Percentiles rank a stretch among this genome's conserved stretches.
phyloP scores from a whole-genome alignment of 2,113 vertebrate genomes.

The Myodes glareolus region DNA sequence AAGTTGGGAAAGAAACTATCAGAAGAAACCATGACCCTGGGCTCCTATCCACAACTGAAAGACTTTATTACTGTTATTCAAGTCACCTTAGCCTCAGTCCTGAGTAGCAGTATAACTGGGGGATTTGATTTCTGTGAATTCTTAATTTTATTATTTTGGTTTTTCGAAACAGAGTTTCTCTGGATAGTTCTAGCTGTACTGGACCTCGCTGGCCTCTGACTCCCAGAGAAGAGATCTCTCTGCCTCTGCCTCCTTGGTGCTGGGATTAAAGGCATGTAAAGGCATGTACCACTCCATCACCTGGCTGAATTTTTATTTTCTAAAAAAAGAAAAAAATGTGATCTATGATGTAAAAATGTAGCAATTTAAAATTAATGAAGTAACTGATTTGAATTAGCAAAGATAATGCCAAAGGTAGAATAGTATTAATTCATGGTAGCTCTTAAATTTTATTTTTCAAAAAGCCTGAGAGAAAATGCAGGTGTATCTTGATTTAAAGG shows the following conservation, averaged over 20 bases:
- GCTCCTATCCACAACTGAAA: not conserved
- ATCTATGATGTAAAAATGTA: not conserved
- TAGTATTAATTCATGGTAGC: not conserved
- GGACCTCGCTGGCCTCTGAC: not conserved
- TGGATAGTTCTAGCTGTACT: not conserved
- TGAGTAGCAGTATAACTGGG: not conserved
- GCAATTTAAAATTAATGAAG: conserved; percentile 32
- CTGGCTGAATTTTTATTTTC: not conserved
- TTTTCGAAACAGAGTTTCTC: not conserved
- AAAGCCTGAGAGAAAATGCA: not conserved
- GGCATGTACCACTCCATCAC: no score
- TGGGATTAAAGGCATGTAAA: not conserved
- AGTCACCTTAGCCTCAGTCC: not conserved
- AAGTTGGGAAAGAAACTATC: not conserved
- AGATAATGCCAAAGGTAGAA: not conserved
- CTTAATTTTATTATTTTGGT: not conserved
- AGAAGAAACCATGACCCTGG: not conserved
- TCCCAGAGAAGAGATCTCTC: not conserved
- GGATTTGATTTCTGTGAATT: not conserved
- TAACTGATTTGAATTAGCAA: not conserved
- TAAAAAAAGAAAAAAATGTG: not conserved
- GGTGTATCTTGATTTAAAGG: not conserved
- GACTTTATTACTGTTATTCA: not conserved
- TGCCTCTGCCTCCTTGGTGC: not conserved
- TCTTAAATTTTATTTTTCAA: conserved; percentile 28